Evolutionary conservation across 2,888 invertebrate species (phyloP).

Genomic region (Atrina japonica): DNA sequence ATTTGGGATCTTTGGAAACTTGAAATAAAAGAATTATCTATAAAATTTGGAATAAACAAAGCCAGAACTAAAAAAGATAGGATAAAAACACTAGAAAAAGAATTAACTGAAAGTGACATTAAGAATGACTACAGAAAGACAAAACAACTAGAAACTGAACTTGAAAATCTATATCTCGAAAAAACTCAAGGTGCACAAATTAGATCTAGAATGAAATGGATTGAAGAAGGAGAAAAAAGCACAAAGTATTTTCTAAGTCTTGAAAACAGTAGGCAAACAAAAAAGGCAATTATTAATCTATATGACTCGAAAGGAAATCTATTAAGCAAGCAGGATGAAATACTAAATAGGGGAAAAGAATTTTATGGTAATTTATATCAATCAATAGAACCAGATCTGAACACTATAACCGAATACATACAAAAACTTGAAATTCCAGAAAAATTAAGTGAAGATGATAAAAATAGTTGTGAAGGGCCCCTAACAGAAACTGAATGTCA

Average conservation of each 20-base stretch:
- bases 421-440: background rate
- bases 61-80: background rate
- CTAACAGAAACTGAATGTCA: constrained; percentile 15
- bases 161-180: background rate
- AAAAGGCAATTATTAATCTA: background rate
- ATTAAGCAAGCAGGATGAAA: background rate
- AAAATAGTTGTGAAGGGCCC: background rate
- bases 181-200: constrained; percentile 10
- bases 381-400: background rate
- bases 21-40: constrained; percentile 9
- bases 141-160: background rate
- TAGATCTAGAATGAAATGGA: constrained; percentile 7
- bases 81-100: background rate
- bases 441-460: background rate
- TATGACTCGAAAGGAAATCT: background rate
- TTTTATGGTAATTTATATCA: constrained; percentile 24
- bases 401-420: background rate
- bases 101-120: background rate
- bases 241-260: constrained; percentile 7
- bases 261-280: background rate
- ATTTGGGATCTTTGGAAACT: background rate
- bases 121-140: background rate
- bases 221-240: constrained; percentile 9
- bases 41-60: constrained; percentile 1
- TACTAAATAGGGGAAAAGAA: constrained; percentile 1